A percentile compares a stretch with the other conserved stretches of the same genome.
Conservation (phyloP, 2,113 vertebrate species). For the Caracal caracal region DNA sequence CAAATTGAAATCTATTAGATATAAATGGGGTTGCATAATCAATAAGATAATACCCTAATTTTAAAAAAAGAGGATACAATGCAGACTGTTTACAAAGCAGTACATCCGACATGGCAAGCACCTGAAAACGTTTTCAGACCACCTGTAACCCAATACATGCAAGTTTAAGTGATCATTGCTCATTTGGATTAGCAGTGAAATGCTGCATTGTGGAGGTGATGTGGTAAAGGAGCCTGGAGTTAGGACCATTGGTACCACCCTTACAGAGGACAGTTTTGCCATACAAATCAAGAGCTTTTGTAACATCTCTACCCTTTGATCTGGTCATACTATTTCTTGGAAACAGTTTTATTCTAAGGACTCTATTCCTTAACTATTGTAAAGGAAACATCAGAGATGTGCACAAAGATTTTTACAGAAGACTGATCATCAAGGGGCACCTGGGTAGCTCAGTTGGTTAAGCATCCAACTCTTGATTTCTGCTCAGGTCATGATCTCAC, state of each 20-base stretch:
- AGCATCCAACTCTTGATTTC: too few species aligned
- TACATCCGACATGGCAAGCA: neutral
- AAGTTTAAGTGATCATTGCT: neutral
- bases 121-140: neutral
- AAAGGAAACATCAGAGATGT: neutral
- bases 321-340: neutral
- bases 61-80: neutral
- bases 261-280: neutral
- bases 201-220: neutral
- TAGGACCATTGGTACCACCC: neutral
- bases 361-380: neutral
- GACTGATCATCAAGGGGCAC: neutral
- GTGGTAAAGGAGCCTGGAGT: rapidly evolving
- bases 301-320: neutral
- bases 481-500: too few species aligned
- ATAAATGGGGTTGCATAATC: neutral
- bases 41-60: neutral
- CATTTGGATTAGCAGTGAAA: neutral
- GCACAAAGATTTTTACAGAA: neutral
- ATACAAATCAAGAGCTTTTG: neutral
- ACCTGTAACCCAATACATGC: neutral
- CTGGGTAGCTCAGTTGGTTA: too few species aligned
- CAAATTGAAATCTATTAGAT: neutral
- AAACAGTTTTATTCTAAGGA: neutral
- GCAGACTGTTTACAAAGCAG: neutral